Evolutionary conservation across 2,113 vertebrate genomes (phyloP).

Genomic region (Phyllostomus hastatus): DNA sequence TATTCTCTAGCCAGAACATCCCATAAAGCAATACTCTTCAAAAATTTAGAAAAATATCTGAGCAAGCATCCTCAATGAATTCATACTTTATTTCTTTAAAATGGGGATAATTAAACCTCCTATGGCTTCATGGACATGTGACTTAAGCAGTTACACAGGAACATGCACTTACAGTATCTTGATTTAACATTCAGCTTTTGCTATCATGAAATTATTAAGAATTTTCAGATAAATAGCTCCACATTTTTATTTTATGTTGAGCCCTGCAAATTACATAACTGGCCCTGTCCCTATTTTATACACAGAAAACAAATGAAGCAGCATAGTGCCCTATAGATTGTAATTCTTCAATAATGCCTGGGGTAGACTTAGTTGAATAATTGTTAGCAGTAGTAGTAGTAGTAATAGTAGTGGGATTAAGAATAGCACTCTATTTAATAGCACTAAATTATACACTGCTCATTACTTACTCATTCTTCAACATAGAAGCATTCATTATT

Average conservation of each 20-base stretch:
- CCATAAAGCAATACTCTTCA: neutral
- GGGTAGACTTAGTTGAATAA: neutral
- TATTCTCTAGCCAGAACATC: neutral
- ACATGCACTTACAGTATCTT: neutral
- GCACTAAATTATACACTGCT: neutral
- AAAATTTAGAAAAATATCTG: neutral
- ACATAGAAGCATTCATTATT: neutral
- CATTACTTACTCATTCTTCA: neutral
- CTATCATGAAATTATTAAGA: neutral
- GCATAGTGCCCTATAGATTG: neutral
- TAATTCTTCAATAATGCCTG: neutral
- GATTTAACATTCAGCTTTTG: neutral
- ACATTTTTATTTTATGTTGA: neutral
- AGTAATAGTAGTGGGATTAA: neutral
- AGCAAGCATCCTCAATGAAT: neutral
- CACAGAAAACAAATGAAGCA: neutral
- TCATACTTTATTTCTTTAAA: neutral
- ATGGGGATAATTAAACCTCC: neutral
- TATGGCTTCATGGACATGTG: neutral
- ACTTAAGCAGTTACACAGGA: neutral
- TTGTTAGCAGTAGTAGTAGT: neutral
- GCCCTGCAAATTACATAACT: neutral
- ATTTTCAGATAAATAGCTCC: neutral
- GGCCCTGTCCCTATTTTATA: neutral
- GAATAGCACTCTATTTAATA: neutral